Percentiles rank a stretch among this genome's conserved stretches.
These are phyloP conservation scores for Tetranychus truncatus DNA, from an alignment of 2,888 invertebrate species.

Conservation along the genomic window DNA sequence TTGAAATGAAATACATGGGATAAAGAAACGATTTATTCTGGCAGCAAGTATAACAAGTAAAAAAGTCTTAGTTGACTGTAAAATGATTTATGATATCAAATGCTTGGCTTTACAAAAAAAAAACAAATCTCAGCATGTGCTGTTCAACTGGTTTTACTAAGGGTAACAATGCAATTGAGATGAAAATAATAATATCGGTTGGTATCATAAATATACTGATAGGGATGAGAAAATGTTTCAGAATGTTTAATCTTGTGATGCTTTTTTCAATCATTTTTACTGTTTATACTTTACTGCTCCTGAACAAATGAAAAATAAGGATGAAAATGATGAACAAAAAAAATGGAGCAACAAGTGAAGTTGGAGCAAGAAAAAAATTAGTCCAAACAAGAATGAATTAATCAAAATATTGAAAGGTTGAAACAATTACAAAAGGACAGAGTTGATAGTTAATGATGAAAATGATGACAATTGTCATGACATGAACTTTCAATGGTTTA, in stretches of 20 bases:
- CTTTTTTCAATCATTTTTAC: too few relatives aligned
- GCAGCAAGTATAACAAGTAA: not conserved
- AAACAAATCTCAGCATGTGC: not conserved
- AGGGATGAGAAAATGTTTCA: not conserved
- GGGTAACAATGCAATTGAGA: not conserved
- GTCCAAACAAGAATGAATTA: too few relatives aligned
- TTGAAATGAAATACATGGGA: not conserved
- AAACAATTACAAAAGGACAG: too few relatives aligned
- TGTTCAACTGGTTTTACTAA: not conserved
- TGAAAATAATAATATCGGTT: not conserved
- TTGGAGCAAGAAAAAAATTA: too few relatives aligned
- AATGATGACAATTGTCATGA: too few relatives aligned
- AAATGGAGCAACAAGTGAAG: too few relatives aligned
- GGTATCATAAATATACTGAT: not conserved
- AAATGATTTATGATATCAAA: not conserved
- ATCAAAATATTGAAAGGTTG: too few relatives aligned
- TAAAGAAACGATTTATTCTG: not conserved
- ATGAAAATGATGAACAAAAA: too few relatives aligned
- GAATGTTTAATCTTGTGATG: not conserved
- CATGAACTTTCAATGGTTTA: too few relatives aligned
- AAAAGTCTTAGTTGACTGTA: not conserved
- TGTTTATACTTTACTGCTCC: too few relatives aligned
- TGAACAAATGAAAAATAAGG: too few relatives aligned
- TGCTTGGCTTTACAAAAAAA: not conserved
- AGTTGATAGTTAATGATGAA: too few relatives aligned